Evolutionary conservation across 2,888 invertebrate species (phyloP).

Genomic region (Strigamia transsilvanica): DNA sequence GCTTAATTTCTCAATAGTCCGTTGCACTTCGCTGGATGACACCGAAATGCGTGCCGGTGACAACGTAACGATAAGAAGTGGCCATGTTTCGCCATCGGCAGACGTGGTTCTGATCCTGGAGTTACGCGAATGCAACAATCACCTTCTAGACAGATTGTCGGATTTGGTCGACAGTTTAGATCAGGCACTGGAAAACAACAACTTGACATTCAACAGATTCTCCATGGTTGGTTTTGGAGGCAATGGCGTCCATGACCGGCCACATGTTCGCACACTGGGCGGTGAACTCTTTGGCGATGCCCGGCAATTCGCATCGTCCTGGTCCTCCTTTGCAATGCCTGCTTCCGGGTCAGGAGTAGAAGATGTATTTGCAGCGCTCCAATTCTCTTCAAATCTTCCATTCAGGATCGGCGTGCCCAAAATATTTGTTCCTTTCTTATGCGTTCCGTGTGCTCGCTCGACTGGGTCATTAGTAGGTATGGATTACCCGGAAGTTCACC

Average conservation of each 20-base stretch:
- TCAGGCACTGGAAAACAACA: conserved; percentile 67
- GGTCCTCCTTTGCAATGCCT: conserved; percentile 74
- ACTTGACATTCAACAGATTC: neutral
- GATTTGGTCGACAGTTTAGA: conserved; percentile 73
- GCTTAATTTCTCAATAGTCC: conserved; percentile 61
- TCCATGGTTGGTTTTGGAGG: conserved; percentile 82
- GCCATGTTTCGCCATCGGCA: conserved; percentile 67
- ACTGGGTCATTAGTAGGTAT: conserved; percentile 41
- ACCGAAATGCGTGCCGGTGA: conserved; percentile 78
- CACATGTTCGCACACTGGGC: conserved; percentile 75
- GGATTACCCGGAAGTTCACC: conserved; percentile 83
- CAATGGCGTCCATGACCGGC: conserved; percentile 74
- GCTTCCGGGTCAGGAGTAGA: conserved; percentile 68
- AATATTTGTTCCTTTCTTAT: conserved; percentile 81
- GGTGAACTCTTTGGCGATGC: conserved; percentile 76
- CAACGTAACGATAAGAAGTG: conserved; percentile 69
- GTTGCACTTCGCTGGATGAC: conserved; percentile 76
- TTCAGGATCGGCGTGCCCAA: conserved; percentile 86
- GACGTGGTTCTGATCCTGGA: conserved; percentile 91
- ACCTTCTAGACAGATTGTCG: conserved; percentile 72
- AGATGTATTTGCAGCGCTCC: conserved; percentile 80
- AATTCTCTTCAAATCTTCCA: conserved; percentile 75
- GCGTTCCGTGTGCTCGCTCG: conserved; percentile 74
- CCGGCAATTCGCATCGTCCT: conserved; percentile 63
- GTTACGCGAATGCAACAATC: conserved; percentile 82